These are phyloP conservation scores for Odontocerum albicorne DNA, from an alignment of 2,888 invertebrate species.

Conservation along the genomic window DNA sequence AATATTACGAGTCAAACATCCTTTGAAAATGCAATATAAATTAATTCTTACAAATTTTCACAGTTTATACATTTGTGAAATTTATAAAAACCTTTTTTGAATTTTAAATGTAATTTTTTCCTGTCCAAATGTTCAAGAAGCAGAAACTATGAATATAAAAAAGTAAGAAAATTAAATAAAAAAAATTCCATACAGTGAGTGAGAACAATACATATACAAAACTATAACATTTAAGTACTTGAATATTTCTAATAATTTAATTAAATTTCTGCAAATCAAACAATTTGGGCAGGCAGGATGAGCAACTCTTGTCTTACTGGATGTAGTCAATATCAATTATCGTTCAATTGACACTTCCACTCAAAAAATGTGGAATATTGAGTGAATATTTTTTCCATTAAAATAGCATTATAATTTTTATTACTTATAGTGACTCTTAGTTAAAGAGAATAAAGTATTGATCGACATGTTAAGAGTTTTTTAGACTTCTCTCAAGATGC, in stretches of 20 bases:
- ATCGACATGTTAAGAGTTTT: conserved; percentile 23
- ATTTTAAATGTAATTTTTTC: conserved; percentile 8
- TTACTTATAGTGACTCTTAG: conserved; percentile 28
- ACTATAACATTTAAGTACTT: no score
- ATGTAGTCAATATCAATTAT: no score
- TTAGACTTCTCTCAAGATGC: conserved; percentile 5
- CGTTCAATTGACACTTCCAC: no score
- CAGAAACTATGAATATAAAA: conserved; percentile 28
- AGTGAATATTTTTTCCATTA: conserved; percentile 6
- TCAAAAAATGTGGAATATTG: no score
- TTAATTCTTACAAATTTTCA: no score
- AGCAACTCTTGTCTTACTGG: no score
- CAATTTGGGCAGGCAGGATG: conserved; percentile 31
- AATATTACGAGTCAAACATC: conserved; percentile 17
- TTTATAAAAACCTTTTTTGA: conserved; percentile 7
- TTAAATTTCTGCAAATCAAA: conserved; percentile 36
- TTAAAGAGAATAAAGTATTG: conserved; percentile 31
- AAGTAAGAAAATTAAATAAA: conserved; percentile 5
- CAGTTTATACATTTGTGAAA: no score
- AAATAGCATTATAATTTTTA: conserved; percentile 1
- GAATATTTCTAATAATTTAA: no score
- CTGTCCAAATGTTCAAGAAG: conserved; percentile 36
- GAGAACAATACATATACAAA: conserved; percentile 1
- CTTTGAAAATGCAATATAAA: no score
- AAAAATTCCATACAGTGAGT: conserved; percentile 1